Evolutionary conservation across 2,113 vertebrate species (phyloP), one percentile per base, ranked within the genome.

Genomic region (Pseudopipra pipra): DNA sequence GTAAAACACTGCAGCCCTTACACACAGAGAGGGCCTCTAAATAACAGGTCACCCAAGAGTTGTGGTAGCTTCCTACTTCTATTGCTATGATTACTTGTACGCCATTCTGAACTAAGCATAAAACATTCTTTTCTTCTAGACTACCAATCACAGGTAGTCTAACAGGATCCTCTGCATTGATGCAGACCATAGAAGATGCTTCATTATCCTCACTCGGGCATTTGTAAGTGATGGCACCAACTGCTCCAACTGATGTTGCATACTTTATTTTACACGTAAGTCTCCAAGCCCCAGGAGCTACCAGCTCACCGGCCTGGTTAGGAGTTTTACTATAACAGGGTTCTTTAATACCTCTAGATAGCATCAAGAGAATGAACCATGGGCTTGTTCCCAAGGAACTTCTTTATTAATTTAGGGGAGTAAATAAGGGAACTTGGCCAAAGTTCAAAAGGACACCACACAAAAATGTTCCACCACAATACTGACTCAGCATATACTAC

Each of bases 121-220:
- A 82, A 72, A 93, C 46, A 28, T 95, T 94, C 9, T 41, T 59
- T 46, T 89, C 81, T 96, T 97, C 94, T 54, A 97, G 33, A 65
- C 90, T 96, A 37, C 90, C 71, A 31, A 96, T 77, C 93, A 95
- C 92, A 74, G n/a, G n/a, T n/a, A n/a, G n/a, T n/a, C n/a, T 78
- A 18, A 97, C 37, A 5, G 65, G 33, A 35, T 80, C 85, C 56
- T 96, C 90, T 39, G 92, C 84, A 6, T 72, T 63, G 46, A 94
- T 72, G 46, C 47, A 92, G 80, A 94, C 62, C 75, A 95, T 47
- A 81, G 93, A 93, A 46, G 97, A 96, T 30, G 95, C 56, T 61
- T 93, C 87, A 71, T 96, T 94, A 52, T 91, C 93, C 17, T 86
- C 96, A 47, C 59, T 80, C 25, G 55, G 89, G 14, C 89, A 95